These are phyloP conservation scores for Lochmaea crataegi DNA, from an alignment of 2,888 invertebrate genomes.

Conservation along the genomic window DNA sequence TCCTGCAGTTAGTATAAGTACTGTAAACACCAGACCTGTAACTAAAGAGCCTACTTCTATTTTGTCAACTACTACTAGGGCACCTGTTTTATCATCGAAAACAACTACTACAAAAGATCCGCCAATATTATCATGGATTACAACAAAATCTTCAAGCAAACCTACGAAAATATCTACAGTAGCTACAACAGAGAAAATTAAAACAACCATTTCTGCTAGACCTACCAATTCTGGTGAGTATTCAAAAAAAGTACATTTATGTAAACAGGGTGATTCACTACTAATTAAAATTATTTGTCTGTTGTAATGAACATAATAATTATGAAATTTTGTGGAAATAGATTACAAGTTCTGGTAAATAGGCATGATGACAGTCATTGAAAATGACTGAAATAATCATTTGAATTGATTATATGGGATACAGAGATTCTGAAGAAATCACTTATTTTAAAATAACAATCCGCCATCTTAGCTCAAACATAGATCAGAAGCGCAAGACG, in stretches of 20 bases:
- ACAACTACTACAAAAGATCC: slow-evolving; percentile 55
- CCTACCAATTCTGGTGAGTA: neutral
- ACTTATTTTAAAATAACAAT: no score
- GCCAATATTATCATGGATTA: slow-evolving; percentile 1
- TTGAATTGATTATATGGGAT: no score
- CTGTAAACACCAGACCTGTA: slow-evolving; percentile 45
- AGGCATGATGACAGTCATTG: no score
- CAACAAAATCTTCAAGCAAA: neutral
- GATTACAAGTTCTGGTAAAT: no score
- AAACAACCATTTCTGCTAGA: neutral
- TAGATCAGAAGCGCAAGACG: no score
- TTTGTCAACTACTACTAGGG: slow-evolving; percentile 41
- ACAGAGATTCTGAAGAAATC: no score
- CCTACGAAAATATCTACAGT: neutral
- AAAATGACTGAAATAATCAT: no score
- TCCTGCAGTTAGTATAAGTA: slow-evolving; percentile 33
- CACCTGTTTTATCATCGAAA: slow-evolving; percentile 7
- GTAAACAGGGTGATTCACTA: neutral
- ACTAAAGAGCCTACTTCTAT: slow-evolving; percentile 41
- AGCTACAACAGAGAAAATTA: slow-evolving; percentile 62
- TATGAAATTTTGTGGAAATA: no score
- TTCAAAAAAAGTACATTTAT: neutral
- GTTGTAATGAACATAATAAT: no score
- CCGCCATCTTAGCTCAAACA: no score
- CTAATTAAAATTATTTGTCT: no score